Evolutionary conservation across 1,140 invertebrate species (phyloP).

Genomic region (Globodera rostochiensis): DNA sequence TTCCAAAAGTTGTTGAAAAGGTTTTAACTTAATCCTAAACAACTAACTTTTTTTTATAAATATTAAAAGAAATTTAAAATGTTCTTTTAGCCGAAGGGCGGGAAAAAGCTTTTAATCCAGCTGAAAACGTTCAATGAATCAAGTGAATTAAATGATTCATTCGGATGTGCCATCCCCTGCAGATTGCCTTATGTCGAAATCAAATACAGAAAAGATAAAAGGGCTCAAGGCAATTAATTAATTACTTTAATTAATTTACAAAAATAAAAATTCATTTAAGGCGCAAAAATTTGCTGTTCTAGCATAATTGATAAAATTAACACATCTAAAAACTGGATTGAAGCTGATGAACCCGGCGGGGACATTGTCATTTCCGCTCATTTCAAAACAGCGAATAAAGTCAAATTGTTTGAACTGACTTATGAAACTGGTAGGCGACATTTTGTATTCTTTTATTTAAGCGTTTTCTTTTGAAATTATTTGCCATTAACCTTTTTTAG

Average conservation of each 20-base stretch:
- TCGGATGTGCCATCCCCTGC: too few species aligned
- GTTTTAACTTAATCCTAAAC: too few species aligned
- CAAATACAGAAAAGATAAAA: conserved; percentile 11
- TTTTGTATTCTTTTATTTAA: background rate
- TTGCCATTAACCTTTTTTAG: too few species aligned
- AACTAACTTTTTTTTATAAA: too few species aligned
- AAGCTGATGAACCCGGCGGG: background rate
- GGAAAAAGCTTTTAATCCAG: too few species aligned
- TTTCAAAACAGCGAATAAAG: background rate
- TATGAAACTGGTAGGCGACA: background rate
- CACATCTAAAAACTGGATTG: background rate
- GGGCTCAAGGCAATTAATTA: background rate
- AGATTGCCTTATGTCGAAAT: background rate
- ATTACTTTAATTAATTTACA: background rate
- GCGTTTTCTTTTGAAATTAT: background rate
- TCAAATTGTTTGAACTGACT: background rate
- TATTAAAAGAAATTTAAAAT: too few species aligned
- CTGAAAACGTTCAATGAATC: too few species aligned
- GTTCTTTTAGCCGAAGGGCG: too few species aligned
- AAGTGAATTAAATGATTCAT: too few species aligned
- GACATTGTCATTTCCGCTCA: background rate
- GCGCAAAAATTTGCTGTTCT: background rate
- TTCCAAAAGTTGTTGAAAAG: too few species aligned
- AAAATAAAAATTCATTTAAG: background rate
- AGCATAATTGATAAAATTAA: background rate